Base-by-base conservation (phyloP, 2,113 vertebrate species). In the Oenanthe melanoleuca region DNA sequence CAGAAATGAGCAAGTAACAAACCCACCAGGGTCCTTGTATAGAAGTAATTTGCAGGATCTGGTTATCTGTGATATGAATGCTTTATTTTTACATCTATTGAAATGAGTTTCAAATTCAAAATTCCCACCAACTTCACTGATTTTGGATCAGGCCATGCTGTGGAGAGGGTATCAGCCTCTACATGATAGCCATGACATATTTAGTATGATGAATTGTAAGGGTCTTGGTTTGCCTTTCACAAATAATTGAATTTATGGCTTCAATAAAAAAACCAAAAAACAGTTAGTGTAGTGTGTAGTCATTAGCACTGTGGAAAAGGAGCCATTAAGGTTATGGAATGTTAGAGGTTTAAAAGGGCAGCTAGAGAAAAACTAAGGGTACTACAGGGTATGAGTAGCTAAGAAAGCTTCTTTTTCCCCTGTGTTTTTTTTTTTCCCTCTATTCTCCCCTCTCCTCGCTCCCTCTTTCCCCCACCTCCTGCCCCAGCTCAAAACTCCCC, bases 401-500 rank as follows among this genome's bases (percentile, higher is more conserved):
- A 81, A 28, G 33, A 56, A 83, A 59, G 24, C 18, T 67, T 79
- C 8, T 6, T 55, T 60, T 40, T 25, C 11, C 22, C 19, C 3
- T 31, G 11, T 23, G 15, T 2, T 29, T 25, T 26, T 25, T 25
- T 31, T 5, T 2, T 2, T 0, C 6, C 29, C 5, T 38, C 8
- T 50, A 1, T n/a, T 69, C 3, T 33, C 2, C 12, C 22, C 13
- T 44, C 5, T 55, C 19, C 13, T 44, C 6, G 49, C 16, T 31
- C 33, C 49, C 18, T 47, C 12, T 44, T 57, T n/a, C 6, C 11
- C 12, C 7, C 8, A 34, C 15, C 29, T 38, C 44, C 22, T 11
- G 2, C 10, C 60, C 44, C 21, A 12, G n/a, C 56, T 34, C 56
- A 37, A n/a, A 59, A 66, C 28, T 15, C 19, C 5, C 9, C 26